These are phyloP conservation scores for Ceratothoa steindachneri DNA, from an alignment of 2,888 invertebrate genomes.

Conservation along the genomic window DNA sequence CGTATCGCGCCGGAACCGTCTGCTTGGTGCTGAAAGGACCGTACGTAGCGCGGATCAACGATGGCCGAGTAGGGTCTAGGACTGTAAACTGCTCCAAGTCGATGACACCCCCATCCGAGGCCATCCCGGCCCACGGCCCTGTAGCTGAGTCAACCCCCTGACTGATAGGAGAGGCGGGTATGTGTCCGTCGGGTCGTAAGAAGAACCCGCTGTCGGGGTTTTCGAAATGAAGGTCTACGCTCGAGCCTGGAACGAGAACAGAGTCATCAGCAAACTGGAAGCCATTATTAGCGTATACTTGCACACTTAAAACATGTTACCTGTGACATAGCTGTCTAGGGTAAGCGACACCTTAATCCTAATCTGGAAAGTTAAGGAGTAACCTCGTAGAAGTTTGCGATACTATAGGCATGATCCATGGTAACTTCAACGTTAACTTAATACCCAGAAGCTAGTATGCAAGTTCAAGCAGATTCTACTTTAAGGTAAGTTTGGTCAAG, in stretches of 20 bases:
- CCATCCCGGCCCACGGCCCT: conserved; percentile 9
- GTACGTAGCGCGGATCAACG: conserved; percentile 84
- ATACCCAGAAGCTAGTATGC: too few relatives aligned
- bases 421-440: too few relatives aligned
- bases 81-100: conserved; percentile 67
- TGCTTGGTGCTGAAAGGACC: conserved; percentile 94
- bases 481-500: too few relatives aligned
- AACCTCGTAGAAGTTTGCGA: too few relatives aligned
- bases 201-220: conserved; percentile 46
- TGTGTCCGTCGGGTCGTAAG: conserved; percentile 23
- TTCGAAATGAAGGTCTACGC: conserved; percentile 42
- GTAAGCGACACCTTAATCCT: too few relatives aligned
- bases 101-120: conserved; percentile 25
- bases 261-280: neutral
- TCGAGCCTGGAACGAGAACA: neutral
- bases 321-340: too few relatives aligned
- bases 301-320: too few relatives aligned
- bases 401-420: too few relatives aligned
- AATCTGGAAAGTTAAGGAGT: too few relatives aligned
- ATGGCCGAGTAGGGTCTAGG: conserved; percentile 83
- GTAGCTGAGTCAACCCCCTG: conserved; percentile 1
- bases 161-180: neutral
- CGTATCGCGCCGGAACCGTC: conserved; percentile 82
- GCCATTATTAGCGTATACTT: too few relatives aligned
- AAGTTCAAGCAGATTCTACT: too few relatives aligned